These are phyloP conservation scores for Cossypha niveicapilla DNA, from an alignment of 2,797 vertebrate species.

Conservation along the genomic window DNA sequence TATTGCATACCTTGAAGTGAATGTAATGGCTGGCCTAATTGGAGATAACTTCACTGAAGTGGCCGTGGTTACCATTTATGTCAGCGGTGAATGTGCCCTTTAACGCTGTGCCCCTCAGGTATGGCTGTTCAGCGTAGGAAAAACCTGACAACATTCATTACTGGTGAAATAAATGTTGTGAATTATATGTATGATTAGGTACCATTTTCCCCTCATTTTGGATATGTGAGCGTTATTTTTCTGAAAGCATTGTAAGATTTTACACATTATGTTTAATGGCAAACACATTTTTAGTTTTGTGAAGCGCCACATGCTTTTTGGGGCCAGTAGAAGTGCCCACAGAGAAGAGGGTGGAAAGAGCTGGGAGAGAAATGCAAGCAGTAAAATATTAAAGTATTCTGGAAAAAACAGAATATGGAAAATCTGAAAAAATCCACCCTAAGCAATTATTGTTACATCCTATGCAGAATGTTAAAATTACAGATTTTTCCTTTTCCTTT, in stretches of 20 bases:
- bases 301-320: not conserved
- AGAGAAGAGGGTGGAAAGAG: not conserved
- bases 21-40: constrained; percentile 27
- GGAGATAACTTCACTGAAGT: constrained; percentile 9
- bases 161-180: not conserved
- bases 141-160: constrained; percentile 28
- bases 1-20: not conserved
- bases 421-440: not conserved
- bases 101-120: not conserved
- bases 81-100: not conserved
- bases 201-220: constrained; percentile 40
- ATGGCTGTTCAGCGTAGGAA: not conserved
- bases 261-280: constrained; percentile 23
- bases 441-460: not conserved
- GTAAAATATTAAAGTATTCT: not conserved
- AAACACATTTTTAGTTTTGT: constrained; percentile 42
- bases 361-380: not conserved
- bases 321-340: not conserved
- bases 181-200: constrained; percentile 21
- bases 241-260: constrained; percentile 39
- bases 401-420: not conserved
- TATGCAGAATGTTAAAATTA: not conserved
- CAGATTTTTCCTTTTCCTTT: not conserved
- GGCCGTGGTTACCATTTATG: not conserved
- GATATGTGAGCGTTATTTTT: not conserved